Base-by-base conservation (phyloP, 2,888 invertebrate species). In the Cataglyphis rosenhaueri region DNA sequence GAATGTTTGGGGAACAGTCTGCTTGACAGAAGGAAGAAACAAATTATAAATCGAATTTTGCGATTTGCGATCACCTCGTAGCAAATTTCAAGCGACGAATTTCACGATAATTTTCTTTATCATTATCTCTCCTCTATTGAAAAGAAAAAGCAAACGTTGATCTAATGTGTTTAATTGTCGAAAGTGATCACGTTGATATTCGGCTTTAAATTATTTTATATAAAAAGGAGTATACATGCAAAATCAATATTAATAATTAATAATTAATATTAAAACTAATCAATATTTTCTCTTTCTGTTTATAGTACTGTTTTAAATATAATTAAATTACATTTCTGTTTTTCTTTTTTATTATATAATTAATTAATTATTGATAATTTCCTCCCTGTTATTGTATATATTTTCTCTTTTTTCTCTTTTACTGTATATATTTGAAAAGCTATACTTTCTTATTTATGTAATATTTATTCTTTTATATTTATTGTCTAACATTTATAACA, bases 41-140 rank as follows among this genome's bases (percentile, higher is more conserved):
- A 73, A 52, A 41, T 79, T 68, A 81, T 61, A 85, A 84, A 82
- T 84, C 73, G 85, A 73, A 68, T 84, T 82, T 76, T 61, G 32
- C 21, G 61, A 74, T 74, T 61, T 61, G 32, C 21, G 32, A 61
- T 73, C 8, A 15, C 29, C 59, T 73, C 41, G 41, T 8, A 73
- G 79, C 61, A 59, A 75, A 70, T 61, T 78, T 57, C 73, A 82
- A 65, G 32, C 83, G 74, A 65, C 52, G 70, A 83, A 83, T 85
- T 82, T 62, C 44, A 64, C 59, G 35, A 68, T 57, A 83, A 64
- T 78, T 74, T 83, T 70, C 74, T 15, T 78, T 48, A 66, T 55
- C 18, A n/a, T 41, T 15, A 29, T 61, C 41, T 44, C 32, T 59
- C 8, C 6, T 25, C 18, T 15, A 8, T 29, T 9, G 3, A 32